Conservation (phyloP, 2,113 vertebrate species). For the Hyla sarda region DNA sequence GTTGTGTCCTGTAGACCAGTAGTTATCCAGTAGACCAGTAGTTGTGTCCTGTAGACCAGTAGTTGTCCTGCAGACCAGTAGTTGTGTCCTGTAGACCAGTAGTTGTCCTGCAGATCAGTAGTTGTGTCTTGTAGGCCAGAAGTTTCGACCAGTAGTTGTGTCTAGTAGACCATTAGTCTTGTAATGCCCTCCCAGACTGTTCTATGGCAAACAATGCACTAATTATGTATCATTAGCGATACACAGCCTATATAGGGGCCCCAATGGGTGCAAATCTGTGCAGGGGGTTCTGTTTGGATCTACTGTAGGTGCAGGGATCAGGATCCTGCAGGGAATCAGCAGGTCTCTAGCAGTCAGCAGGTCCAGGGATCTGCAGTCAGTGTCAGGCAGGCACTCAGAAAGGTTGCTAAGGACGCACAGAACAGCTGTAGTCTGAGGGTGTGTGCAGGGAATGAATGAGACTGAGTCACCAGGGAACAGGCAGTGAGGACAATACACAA, state of each 20-base stretch:
- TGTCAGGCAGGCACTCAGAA: not conserved
- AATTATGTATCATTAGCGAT: not conserved
- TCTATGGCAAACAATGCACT: not conserved
- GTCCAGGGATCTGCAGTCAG: too few species aligned
- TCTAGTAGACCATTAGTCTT: not conserved
- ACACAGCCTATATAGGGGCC: not conserved
- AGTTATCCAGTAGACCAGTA: too few species aligned
- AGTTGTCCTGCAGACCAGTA: too few species aligned
- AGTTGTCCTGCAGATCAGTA: too few species aligned
- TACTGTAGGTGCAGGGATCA: not conserved
- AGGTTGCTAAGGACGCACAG: conserved; percentile 29
- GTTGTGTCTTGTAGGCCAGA: too few species aligned
- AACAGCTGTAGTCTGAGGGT: not conserved
- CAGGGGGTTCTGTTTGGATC: not conserved
- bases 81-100: too few species aligned
- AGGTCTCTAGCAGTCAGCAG: too few species aligned
- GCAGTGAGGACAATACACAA: not conserved
- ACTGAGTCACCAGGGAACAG: not conserved
- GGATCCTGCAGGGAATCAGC: not conserved
- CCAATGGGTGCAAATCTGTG: not conserved
- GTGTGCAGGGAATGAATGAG: not conserved
- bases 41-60: too few species aligned
- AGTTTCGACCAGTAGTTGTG: not conserved
- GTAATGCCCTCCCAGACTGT: not conserved
- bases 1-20: too few species aligned